A percentile compares a stretch with the other conserved stretches of the same genome.
These are phyloP conservation scores for Pan paniscus DNA, from an alignment of 2,113 vertebrate species.

Conservation along the genomic window DNA sequence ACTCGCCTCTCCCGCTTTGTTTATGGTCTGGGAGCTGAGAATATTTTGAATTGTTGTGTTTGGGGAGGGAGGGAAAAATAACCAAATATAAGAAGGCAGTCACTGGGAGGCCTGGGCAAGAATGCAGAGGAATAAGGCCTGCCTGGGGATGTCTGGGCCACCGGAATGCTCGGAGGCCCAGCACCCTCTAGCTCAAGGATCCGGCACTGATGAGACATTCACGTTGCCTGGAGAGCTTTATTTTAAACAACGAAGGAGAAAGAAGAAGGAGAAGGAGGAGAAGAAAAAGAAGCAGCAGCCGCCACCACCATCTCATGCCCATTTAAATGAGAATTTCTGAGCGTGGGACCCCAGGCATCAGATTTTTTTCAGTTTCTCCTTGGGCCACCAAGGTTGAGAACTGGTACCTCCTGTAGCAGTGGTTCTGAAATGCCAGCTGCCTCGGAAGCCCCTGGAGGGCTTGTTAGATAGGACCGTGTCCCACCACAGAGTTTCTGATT, in stretches of 20 bases:
- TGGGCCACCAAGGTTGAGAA: background rate
- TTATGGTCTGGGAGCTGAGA: constrained; percentile 80
- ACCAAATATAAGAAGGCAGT: constrained; percentile 72
- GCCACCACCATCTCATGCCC: background rate
- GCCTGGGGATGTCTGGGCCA: background rate
- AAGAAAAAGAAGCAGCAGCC: too few relatives aligned
- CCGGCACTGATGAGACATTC: background rate
- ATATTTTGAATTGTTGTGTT: constrained; percentile 82
- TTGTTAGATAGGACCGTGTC: too few relatives aligned
- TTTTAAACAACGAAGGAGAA: background rate
- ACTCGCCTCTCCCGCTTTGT: constrained; percentile 68
- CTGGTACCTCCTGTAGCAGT: rapidly evolving
- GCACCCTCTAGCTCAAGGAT: background rate
- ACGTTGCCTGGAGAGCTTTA: background rate
- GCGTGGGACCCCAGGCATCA: background rate
- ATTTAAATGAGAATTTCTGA: background rate
- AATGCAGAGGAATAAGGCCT: constrained; percentile 58
- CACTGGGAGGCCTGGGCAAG: constrained; percentile 42
- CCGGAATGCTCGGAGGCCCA: background rate
- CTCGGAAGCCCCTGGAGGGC: background rate
- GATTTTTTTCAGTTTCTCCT: background rate
- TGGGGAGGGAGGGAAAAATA: constrained; percentile 63
- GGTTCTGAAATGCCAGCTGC: background rate
- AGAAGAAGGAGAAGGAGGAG: too few relatives aligned
- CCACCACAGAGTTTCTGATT: background rate